phyloP scores from a whole-genome alignment of 2,113 vertebrate genomes.

The Tachysurus fulvidraco region DNA sequence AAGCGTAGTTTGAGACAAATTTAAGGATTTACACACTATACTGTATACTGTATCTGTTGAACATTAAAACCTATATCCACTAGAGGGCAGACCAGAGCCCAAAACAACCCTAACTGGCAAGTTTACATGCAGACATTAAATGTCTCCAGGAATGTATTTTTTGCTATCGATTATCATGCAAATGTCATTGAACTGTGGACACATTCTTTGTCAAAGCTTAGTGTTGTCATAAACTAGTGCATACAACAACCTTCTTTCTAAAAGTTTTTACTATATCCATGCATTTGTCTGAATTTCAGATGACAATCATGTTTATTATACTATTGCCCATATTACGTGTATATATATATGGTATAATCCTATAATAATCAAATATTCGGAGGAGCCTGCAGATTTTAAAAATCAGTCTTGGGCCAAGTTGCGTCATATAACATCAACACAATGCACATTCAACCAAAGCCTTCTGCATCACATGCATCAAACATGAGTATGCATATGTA shows the following conservation, averaged over 20 bases:
- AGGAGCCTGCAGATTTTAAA: no score
- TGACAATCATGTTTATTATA: background rate
- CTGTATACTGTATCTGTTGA: background rate
- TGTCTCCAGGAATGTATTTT: background rate
- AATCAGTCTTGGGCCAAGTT: no score
- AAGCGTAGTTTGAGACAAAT: background rate
- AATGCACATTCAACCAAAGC: no score
- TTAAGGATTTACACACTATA: background rate
- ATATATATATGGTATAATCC: no score
- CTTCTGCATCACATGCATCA: no score
- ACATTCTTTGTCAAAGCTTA: no score
- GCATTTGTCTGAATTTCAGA: background rate
- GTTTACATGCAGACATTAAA: background rate
- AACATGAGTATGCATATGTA: no score
- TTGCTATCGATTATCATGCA: background rate
- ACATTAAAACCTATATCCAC: background rate
- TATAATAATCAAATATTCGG: no score
- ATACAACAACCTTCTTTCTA: background rate
- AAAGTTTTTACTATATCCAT: background rate
- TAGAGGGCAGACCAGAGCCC: background rate
- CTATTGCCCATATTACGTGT: background rate
- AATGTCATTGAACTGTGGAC: background rate
- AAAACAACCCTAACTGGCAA: background rate
- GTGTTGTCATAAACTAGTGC: background rate
- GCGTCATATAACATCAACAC: no score